Conservation (phyloP, 2,797 vertebrate species). For the Loriculus beryllinus region DNA sequence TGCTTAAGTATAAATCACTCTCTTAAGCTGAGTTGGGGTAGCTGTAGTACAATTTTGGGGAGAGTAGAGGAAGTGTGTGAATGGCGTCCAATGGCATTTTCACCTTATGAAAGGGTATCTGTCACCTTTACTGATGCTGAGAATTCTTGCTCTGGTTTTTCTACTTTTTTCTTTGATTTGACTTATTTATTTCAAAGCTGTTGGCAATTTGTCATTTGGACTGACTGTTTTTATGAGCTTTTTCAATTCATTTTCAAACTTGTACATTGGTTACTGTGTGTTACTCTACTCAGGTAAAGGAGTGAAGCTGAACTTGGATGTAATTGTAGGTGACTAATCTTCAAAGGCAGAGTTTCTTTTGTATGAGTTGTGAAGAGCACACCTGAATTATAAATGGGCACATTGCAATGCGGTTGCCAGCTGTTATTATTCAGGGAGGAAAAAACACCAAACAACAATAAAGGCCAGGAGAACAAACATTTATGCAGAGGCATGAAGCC, state of each 20-base stretch:
- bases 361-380: background rate
- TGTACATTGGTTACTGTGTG: background rate
- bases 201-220: background rate
- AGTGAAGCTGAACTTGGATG: background rate
- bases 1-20: background rate
- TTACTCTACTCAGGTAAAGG: background rate
- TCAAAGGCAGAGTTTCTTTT: background rate
- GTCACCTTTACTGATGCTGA: background rate
- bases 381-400: background rate
- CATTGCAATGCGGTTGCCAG: background rate
- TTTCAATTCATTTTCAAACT: background rate
- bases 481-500: background rate
- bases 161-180: background rate
- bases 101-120: background rate
- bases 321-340: background rate
- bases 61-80: background rate
- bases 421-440: background rate
- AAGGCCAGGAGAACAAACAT: background rate
- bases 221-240: background rate
- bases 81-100: background rate
- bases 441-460: background rate
- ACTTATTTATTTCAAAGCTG: background rate
- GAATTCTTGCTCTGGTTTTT: background rate
- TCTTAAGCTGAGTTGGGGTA: background rate
- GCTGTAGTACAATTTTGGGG: background rate